Conservation (phyloP, 2,888 invertebrate genomes). For the Andrena dorsata region DNA sequence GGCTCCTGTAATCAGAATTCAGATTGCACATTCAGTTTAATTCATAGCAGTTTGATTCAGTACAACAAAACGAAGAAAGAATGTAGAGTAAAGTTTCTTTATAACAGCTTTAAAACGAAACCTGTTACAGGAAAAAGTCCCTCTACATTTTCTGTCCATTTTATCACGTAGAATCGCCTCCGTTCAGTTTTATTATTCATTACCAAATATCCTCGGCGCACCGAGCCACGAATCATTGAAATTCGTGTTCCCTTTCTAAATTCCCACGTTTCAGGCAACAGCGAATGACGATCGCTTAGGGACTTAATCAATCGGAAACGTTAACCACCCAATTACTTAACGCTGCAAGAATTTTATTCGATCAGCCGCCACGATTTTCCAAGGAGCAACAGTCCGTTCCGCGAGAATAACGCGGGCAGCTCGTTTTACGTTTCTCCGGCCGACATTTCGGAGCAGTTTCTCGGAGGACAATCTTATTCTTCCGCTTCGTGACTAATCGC, state of each 20-base stretch:
- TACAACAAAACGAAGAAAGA: not conserved
- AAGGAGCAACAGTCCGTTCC: not conserved
- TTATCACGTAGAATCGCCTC: no score
- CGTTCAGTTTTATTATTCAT: no score
- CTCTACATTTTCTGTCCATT: no score
- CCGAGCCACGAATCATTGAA: no score
- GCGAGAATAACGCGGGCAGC: slow-evolving; percentile 8
- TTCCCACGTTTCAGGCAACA: no score
- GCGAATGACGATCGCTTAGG: no score
- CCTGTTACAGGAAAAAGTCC: no score
- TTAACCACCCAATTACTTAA: not conserved
- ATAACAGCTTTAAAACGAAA: no score
- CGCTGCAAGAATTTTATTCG: not conserved
- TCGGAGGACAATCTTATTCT: slow-evolving; percentile 29
- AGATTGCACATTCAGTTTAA: no score
- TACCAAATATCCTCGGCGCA: no score
- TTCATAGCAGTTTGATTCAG: not conserved
- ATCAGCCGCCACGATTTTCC: not conserved
- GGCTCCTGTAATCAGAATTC: slow-evolving; percentile 87
- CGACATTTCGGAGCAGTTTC: slow-evolving; percentile 10
- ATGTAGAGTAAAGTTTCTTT: no score
- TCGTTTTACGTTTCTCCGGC: not conserved
- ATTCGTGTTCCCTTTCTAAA: no score
- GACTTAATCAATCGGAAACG: not conserved
- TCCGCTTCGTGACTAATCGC: slow-evolving; percentile 55